Evolutionary conservation across 2,797 vertebrate species (phyloP), one percentile per base, ranked within the genome.

Genomic region (Remorina albescens): DNA sequence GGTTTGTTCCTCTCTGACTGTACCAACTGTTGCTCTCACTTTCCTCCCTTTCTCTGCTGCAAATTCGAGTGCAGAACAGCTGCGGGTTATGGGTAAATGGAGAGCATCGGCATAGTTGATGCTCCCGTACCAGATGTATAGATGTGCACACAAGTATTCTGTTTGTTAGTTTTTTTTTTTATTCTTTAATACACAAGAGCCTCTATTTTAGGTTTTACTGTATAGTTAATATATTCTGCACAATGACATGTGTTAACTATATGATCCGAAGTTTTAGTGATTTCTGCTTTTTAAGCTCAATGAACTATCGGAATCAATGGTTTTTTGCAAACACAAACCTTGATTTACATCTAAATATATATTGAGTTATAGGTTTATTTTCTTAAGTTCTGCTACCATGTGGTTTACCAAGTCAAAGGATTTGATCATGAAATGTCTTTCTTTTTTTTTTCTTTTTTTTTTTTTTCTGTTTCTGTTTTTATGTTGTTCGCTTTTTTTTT

Each of bases 71-170:
- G 51, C 36, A 39, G 53, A 70, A 44, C 70, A 66, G 25, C 64
- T n/a, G 50, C 61, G 76, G 37, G 34, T 87, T 79, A 19, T 81
- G 84, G 80, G 81, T 86, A 78, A 87, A 84, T 15, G 3, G 71
- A 32, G 55, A 50, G 49, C 50, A 44, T 72, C 57, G 9, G 23
- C 51, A 54, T 13, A 66, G 55, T 62, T 23, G 57, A 84, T 39
- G 56, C 32, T 76, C 18, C 32, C 61, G 28, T 30, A 32, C 51
- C 55, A 67, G 67, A 25, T 76, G 65, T 84, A 66, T 60, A 63
- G 44, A 81, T 60, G 42, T 66, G 39, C 53, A 71, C 72, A 60
- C 64, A 64, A 46, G 74, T 66, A 53, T 71, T 77, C 25, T 70
- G n/a, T n/a, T n/a, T n/a, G n/a, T n/a, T n/a, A n/a, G 7, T 78